Conservation (phyloP, 2,113 vertebrate species). For the Sebastes schlegelii region DNA sequence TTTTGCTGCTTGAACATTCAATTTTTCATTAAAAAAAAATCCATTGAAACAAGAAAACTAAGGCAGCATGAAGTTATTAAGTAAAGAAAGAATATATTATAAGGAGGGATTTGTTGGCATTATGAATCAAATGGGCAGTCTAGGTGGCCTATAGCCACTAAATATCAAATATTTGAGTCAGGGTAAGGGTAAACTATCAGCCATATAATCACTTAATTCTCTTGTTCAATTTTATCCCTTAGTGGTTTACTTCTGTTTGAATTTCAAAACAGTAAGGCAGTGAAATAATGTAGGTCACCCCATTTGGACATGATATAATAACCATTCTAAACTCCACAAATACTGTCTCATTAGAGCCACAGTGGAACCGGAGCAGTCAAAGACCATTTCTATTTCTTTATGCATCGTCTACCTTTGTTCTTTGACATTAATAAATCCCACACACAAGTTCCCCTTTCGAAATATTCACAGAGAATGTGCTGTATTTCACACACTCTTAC, state of each 20-base stretch:
- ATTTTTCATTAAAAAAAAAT: not conserved
- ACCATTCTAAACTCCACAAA: constrained; percentile 20
- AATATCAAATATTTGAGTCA: constrained; percentile 20
- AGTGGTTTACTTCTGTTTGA: constrained; percentile 38
- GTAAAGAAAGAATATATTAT: not conserved
- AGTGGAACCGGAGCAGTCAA: constrained; percentile 1
- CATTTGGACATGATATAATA: constrained; percentile 15
- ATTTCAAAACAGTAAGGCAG: constrained; percentile 21
- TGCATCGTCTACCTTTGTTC: not conserved
- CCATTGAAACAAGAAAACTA: not conserved
- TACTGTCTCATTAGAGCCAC: constrained; percentile 9
- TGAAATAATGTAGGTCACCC: constrained; percentile 31
- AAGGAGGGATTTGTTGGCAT: not conserved
- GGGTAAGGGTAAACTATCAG: not conserved
- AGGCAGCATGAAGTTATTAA: not conserved
- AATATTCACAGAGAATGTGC: constrained; percentile 22
- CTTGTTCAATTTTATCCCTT: constrained; percentile 11
- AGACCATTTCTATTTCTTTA: not conserved
- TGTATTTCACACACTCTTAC: constrained; percentile 14
- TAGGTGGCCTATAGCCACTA: not conserved
- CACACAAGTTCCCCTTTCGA: constrained; percentile 29
- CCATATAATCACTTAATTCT: not conserved
- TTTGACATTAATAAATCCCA: constrained; percentile 33
- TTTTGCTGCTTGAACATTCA: constrained; percentile 15
- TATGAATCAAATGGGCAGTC: not conserved